A percentile compares a stretch with the other conserved stretches of the same genome.
Evolutionary conservation across 2,797 vertebrate species (phyloP).

Genomic region (Pseudochaenichthys georgianus): DNA sequence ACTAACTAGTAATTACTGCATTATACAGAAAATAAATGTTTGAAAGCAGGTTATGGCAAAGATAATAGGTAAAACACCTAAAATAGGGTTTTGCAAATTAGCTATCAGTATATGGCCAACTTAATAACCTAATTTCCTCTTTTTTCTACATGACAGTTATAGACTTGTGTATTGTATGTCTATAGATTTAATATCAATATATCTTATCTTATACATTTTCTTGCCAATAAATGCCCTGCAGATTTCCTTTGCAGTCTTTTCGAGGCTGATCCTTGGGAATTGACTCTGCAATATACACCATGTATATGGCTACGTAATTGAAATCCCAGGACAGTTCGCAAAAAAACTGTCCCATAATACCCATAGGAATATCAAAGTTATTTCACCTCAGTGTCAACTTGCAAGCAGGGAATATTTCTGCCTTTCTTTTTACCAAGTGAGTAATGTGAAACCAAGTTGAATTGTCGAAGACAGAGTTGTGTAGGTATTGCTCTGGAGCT

Average conservation of each 20-base stretch:
- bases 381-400: constrained; percentile 14
- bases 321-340: constrained; percentile 38
- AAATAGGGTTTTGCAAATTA: neutral
- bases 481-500: neutral
- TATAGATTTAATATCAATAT: constrained; percentile 23
- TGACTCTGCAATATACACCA: constrained; percentile 63
- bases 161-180: neutral
- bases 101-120: neutral
- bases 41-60: neutral
- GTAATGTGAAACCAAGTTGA: constrained; percentile 12
- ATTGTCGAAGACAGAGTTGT: constrained; percentile 20
- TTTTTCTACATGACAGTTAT: neutral
- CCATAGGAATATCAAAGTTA: constrained; percentile 29
- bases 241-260: constrained; percentile 14
- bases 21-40: neutral
- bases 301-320: constrained; percentile 46
- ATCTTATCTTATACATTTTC: too few relatives aligned
- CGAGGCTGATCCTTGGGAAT: constrained; percentile 39
- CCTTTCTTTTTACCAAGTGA: constrained; percentile 16
- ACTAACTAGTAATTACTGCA: neutral
- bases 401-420: constrained; percentile 14
- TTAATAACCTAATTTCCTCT: neutral
- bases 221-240: too few relatives aligned
- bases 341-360: constrained; percentile 38
- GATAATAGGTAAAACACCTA: neutral